These are phyloP conservation scores for Embiotoca jacksoni DNA, from an alignment of 2,113 vertebrate species.

Conservation along the genomic window DNA sequence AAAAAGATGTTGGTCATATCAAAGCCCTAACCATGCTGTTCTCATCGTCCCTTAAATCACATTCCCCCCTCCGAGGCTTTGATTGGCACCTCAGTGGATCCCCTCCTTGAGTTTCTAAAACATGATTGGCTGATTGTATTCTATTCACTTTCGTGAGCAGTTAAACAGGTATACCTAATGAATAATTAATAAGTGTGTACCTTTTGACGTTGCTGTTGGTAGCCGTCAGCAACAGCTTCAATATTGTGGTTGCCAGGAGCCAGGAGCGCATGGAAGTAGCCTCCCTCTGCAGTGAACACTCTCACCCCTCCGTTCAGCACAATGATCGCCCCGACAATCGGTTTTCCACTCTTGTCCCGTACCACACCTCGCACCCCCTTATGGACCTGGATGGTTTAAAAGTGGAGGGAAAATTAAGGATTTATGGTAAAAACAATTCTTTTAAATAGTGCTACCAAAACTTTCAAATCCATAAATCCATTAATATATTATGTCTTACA, in stretches of 20 bases:
- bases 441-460: too few species aligned
- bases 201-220: conserved; percentile 92
- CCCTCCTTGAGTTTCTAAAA: too few species aligned
- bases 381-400: conserved; percentile 86
- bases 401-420: not conserved
- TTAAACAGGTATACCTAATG: too few species aligned
- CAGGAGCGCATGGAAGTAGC: conserved; percentile 93
- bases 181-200: conserved; percentile 68
- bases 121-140: too few species aligned
- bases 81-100: too few species aligned
- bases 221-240: conserved; percentile 91
- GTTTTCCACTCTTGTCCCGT: conserved; percentile 91
- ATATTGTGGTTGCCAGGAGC: conserved; percentile 93
- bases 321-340: conserved; percentile 90
- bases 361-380: conserved; percentile 95
- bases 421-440: not conserved
- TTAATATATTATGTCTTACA: too few species aligned
- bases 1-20: too few species aligned
- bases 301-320: conserved; percentile 90
- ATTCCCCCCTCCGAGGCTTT: too few species aligned
- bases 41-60: too few species aligned
- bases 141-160: too few species aligned
- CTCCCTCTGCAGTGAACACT: conserved; percentile 88
- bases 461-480: not conserved
- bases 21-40: too few species aligned